These are phyloP conservation scores for Drosophila parthenogenetica DNA, from an alignment of 2,888 invertebrate genomes.

Conservation along the genomic window DNA sequence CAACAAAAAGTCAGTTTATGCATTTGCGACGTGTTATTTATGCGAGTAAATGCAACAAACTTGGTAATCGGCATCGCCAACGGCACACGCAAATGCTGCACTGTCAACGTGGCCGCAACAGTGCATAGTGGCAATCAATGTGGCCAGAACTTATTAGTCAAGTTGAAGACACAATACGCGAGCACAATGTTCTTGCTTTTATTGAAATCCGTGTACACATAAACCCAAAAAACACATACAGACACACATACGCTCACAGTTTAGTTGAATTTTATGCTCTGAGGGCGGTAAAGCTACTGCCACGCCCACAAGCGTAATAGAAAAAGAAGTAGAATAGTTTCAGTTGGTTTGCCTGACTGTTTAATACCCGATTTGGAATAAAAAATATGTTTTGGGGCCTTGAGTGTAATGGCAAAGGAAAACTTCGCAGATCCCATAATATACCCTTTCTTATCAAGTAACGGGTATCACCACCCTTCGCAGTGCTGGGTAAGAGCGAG, in stretches of 20 bases:
- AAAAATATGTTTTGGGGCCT: neutral
- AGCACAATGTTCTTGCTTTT: slow-evolving; percentile 40
- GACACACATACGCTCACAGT: slow-evolving; percentile 17
- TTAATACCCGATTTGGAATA: neutral
- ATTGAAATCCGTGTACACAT: slow-evolving; percentile 62
- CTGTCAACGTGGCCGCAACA: slow-evolving; percentile 51
- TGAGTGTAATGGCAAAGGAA: too few species aligned
- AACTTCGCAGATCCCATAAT: too few species aligned
- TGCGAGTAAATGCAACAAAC: slow-evolving; percentile 76
- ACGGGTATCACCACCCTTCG: slow-evolving; percentile 15
- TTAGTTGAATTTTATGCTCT: slow-evolving; percentile 45
- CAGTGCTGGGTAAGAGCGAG: too few species aligned
- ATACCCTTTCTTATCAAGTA: neutral
- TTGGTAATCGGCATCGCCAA: slow-evolving; percentile 43
- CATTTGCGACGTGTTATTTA: slow-evolving; percentile 80
- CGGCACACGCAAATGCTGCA: slow-evolving; percentile 60
- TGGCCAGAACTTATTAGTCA: slow-evolving; percentile 71
- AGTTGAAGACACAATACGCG: slow-evolving; percentile 50
- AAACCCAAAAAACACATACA: slow-evolving; percentile 10
- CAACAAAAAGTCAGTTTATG: slow-evolving; percentile 79
- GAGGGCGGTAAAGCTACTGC: slow-evolving; percentile 35
- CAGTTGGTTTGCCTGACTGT: neutral
- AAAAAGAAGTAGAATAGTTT: slow-evolving; percentile 29
- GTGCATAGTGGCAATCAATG: slow-evolving; percentile 47
- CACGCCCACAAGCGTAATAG: slow-evolving; percentile 49